Base-by-base conservation (phyloP, 2,113 vertebrate species). In the Mormoops blainvillei region DNA sequence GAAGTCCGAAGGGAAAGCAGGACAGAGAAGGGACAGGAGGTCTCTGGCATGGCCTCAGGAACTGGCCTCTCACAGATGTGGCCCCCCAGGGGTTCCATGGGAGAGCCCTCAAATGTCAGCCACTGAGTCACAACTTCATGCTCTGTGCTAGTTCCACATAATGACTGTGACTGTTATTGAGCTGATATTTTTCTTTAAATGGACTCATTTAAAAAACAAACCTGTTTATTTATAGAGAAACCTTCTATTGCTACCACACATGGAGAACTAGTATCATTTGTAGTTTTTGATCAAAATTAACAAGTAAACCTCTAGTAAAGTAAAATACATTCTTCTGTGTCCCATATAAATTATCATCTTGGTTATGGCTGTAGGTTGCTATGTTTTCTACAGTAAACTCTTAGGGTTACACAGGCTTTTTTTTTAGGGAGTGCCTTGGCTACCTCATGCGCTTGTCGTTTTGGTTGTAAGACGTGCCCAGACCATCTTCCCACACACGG, bases 81-180 rank as follows among this genome's bases (percentile, higher is more conserved):
- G 4, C 2, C 22, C 20, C 22, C 15, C 0, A 3, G 4, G 8
- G 13, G 16, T 15, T 16, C 48, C 20, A 8, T 0, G 4, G 24
- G 48, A 36, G 36, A 45, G 43, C 48, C 85, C 36, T 6, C 31
- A 24, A 19, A 36, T 3, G 3, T 41, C 15, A 26, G 68, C 13
- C 36, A 19, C 31, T 0, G 18, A n/a, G 31, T 41, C 52, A n/a
- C 45, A 36, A 5, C 71, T 52, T 68, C 20, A 2, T 0, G 0
- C 76, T 52, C 87, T 20, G n/a, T 3, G 4, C 63, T 63, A 54
- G 13, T n/a, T n/a, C 33, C 48, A 7, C 10, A 10, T 14, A 63
- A 19, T 3, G 28, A 54, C 50, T 16, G 1, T 0, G 3, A 68
- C 41, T 28, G 16, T 36, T 48, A 80, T 7, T 86, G 11, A 26